These are phyloP conservation scores for Galerucella nymphaeae DNA, from an alignment of 2,888 invertebrate genomes.

Conservation along the genomic window DNA sequence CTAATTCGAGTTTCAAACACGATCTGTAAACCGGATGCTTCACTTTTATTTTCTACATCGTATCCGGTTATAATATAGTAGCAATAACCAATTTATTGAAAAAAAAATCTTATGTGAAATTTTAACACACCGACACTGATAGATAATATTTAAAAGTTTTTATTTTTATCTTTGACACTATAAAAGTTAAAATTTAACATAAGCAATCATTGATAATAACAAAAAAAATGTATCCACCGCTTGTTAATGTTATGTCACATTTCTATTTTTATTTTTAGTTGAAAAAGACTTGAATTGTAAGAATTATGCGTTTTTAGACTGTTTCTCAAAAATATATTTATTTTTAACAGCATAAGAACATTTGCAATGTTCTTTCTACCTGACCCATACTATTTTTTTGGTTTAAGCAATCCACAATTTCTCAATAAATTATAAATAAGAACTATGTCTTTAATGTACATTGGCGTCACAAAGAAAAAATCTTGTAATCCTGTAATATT, in stretches of 20 bases:
- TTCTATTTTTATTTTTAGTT: conserved; percentile 21
- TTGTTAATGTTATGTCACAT: conserved; percentile 23
- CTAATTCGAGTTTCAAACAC: neutral
- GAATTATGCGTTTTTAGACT: conserved; percentile 6
- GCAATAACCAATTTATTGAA: neutral
- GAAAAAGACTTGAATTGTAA: conserved; percentile 7
- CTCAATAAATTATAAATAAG: too few species aligned
- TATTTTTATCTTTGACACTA: neutral
- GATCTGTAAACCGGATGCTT: too few species aligned
- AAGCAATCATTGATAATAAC: neutral
- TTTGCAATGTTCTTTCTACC: too few species aligned
- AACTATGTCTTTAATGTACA: too few species aligned
- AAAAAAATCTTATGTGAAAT: neutral
- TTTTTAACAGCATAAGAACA: neutral
- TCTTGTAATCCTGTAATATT: too few species aligned
- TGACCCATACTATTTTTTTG: too few species aligned
- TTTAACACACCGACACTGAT: neutral
- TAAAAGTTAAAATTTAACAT: conserved; percentile 22
- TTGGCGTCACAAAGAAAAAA: too few species aligned
- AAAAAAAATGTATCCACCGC: conserved; percentile 27
- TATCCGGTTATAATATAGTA: neutral
- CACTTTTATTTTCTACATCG: too few species aligned
- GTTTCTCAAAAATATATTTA: conserved; percentile 2
- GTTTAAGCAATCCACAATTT: too few species aligned
- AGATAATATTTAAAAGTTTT: neutral